Percentiles rank a stretch among this genome's conserved stretches.
These are phyloP conservation scores for Rhizomys pruinosus DNA, from an alignment of 2,113 vertebrate species.

Conservation along the genomic window DNA sequence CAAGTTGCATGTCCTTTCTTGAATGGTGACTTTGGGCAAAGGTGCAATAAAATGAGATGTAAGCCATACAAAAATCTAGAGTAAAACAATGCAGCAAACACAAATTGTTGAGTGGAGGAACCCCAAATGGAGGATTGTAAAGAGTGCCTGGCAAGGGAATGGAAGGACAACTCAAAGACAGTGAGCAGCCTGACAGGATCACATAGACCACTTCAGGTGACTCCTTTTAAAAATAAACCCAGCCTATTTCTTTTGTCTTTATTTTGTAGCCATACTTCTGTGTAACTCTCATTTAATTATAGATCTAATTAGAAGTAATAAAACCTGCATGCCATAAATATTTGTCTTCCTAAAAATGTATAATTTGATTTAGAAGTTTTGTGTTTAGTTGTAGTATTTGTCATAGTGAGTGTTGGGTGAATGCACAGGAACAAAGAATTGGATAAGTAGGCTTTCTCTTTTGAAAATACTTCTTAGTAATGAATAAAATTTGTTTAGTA, in stretches of 20 bases:
- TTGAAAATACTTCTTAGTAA: constrained; percentile 50
- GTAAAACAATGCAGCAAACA: not conserved
- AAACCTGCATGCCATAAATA: constrained; percentile 3
- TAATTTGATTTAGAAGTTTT: constrained; percentile 23
- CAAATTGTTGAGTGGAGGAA: not conserved
- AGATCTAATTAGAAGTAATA: not conserved
- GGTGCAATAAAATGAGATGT: not conserved
- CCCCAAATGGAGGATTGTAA: not conserved
- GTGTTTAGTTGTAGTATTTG: not conserved
- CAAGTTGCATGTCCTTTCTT: not conserved
- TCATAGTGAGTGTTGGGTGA: not conserved
- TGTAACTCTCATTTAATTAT: constrained; percentile 16
- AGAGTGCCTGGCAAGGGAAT: not conserved
- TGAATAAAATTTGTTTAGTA: constrained; percentile 44
- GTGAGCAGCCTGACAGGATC: not conserved
- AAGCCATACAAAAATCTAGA: not conserved
- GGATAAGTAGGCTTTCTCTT: not conserved
- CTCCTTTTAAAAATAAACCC: not conserved
- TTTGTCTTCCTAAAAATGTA: constrained; percentile 36
- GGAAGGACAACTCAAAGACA: not conserved
- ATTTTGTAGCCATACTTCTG: not conserved
- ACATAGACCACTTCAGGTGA: not conserved
- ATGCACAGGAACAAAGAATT: not conserved
- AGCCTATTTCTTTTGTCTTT: not conserved
- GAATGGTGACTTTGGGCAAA: not conserved